These are phyloP conservation scores for Antechinus flavipes DNA, from an alignment of 2,113 vertebrate species.

Conservation along the genomic window DNA sequence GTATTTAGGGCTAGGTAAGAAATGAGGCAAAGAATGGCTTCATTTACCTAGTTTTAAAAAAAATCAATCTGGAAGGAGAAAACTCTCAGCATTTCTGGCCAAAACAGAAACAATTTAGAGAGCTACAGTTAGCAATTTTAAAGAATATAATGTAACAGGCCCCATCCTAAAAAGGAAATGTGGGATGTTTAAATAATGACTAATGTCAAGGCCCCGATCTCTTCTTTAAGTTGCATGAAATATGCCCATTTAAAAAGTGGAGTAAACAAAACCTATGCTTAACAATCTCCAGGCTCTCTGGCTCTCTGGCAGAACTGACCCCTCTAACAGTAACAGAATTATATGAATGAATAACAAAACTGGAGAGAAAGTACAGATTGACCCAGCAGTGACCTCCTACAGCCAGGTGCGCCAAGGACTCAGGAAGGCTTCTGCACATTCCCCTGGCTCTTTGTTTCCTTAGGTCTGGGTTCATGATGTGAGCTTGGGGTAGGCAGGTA, in stretches of 20 bases:
- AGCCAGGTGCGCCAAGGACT: constrained; percentile 71
- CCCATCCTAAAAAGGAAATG: constrained; percentile 64
- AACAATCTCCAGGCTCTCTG: constrained; percentile 69
- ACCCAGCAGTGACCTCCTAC: constrained; percentile 70
- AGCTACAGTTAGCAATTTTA: background rate
- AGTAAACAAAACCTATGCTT: constrained; percentile 73
- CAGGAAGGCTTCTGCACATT: background rate
- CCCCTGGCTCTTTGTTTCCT: background rate
- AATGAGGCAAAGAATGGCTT: no score
- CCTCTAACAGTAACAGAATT: constrained; percentile 21
- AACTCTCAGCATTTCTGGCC: no score
- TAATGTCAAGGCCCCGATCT: background rate
- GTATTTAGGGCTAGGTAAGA: no score
- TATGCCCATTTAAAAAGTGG: constrained; percentile 63
- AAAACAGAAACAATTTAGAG: background rate
- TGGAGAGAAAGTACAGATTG: constrained; percentile 70
- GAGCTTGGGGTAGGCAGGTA: background rate
- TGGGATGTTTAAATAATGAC: constrained; percentile 65
- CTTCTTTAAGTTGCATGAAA: constrained; percentile 67
- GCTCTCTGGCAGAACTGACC: background rate
- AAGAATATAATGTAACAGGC: constrained; percentile 18
- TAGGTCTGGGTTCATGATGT: background rate
- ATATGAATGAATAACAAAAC: constrained; percentile 77
- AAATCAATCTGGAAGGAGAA: background rate
- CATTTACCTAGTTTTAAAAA: no score